Evolutionary conservation across 1,140 invertebrate species (phyloP), one percentile per base, ranked within the genome.

Genomic region (Luehdorfia chinensis): DNA sequence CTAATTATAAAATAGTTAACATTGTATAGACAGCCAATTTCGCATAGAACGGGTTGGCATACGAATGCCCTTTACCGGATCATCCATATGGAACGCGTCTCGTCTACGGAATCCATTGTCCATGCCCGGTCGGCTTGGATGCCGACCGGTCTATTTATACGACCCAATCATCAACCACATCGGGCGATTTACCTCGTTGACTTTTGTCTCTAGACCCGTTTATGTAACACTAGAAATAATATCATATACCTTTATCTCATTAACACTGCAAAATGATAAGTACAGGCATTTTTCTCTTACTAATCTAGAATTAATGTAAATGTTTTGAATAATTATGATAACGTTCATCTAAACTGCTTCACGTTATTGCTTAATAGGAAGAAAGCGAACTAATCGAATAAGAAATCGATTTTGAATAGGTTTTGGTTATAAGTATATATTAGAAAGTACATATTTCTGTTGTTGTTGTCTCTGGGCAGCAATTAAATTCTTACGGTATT

Each of bases 81-180:
- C 72, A 79, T 76, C 77, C 78, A 81, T 79, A 85, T 83, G 77
- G 72, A 83, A 76, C 70, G 63, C 62, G 78, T 74, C 75, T 75
- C 59, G 68, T 73, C 71, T 72, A 68, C 64, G 75, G 72, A 75
- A 77, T 83, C 74, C 75, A 81, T 85, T 81, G 81, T 83, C 75
- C 74, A 67, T 60, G 68, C 54, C 52, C 55, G 60, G 47, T 48
- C 59, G 57, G 34, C 56, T 47, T 30, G 58, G 50, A 65, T 59
- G 59, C 63, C 65, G 55, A 36, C 28, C 55, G 51, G 25, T 61
- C 78, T 84, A 84, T 85, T 77, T 75, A 83, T 85, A 85, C 51
- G 36, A 50, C 56, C 66, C 66, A 74, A 78, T 78, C 72, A 61
- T 69, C 55, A 58, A 36, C 46, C 53, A 59, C 66, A 55, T 68